Evolutionary conservation across 2,888 invertebrate species (phyloP).

Genomic region (Yponomeuta malinellus): DNA sequence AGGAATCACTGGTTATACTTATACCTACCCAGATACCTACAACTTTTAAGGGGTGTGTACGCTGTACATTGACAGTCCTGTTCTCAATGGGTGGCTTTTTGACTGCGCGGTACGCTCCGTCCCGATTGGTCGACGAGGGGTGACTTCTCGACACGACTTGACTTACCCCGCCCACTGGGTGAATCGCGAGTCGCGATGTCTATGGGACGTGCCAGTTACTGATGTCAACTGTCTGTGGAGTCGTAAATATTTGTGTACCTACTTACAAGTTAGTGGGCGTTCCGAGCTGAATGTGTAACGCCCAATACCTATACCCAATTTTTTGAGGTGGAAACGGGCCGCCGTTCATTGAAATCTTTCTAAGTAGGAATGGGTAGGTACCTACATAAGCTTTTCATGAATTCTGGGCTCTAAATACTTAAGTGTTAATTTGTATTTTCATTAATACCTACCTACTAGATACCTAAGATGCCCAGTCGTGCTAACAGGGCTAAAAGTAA

Average conservation of each 20-base stretch:
- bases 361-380: no score
- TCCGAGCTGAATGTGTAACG: no score
- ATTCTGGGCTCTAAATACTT: no score
- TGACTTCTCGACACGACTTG: slow-evolving; percentile 71
- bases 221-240: slow-evolving; percentile 13
- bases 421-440: no score
- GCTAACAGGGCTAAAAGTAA: no score
- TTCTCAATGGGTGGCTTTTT: slow-evolving; percentile 62
- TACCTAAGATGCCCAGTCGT: no score
- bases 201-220: slow-evolving; percentile 15
- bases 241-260: background rate
- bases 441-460: no score
- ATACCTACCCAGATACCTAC: slow-evolving; percentile 2
- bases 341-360: no score
- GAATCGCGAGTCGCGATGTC: slow-evolving; percentile 24
- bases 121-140: slow-evolving; percentile 59
- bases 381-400: no score
- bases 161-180: slow-evolving; percentile 58
- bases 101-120: slow-evolving; percentile 62
- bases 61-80: slow-evolving; percentile 30
- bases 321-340: no score
- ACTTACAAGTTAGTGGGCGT: background rate
- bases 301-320: no score
- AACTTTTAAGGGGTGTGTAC: slow-evolving; percentile 36
- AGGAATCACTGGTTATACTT: no score